phyloP scores from a whole-genome alignment of 2,113 vertebrate genomes.

The Malurus melanocephalus region DNA sequence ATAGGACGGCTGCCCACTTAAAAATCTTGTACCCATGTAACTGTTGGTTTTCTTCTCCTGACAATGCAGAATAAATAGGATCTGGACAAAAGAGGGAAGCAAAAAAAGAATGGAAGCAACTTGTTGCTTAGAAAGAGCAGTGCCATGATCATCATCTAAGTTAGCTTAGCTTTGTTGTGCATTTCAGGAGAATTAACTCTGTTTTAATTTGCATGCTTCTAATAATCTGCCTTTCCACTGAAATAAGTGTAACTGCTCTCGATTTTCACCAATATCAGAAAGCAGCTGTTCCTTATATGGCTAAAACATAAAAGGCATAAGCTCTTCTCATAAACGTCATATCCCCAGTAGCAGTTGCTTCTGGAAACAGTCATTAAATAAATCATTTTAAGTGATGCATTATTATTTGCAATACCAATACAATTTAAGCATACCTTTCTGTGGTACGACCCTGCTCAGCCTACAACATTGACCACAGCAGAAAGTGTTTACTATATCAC shows the following conservation, averaged over 20 bases:
- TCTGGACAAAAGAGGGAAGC: not conserved
- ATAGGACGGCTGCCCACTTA: not conserved
- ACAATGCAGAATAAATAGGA: not conserved
- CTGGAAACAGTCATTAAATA: not conserved
- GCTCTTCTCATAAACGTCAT: not conserved
- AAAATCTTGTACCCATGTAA: not conserved
- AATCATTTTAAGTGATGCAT: not conserved
- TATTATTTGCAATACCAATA: not conserved
- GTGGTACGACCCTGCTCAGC: not conserved
- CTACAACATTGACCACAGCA: not conserved
- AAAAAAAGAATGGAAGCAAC: not conserved
- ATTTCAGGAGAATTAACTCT: not conserved
- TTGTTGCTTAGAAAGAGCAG: not conserved
- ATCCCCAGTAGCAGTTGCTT: not conserved
- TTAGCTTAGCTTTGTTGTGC: not conserved
- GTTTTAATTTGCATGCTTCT: not conserved
- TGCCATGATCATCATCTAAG: not conserved
- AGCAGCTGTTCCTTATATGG: not conserved
- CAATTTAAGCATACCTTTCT: not conserved
- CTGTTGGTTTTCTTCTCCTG: not conserved
- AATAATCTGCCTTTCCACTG: not conserved
- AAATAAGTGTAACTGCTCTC: not conserved
- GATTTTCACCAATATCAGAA: not conserved
- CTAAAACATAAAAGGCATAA: not conserved
- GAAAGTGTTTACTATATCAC: not conserved